Evolutionary conservation across 2,888 invertebrate genomes (phyloP), one percentile per base, ranked within the genome.

Genomic region (Eumerus sabulonum): DNA sequence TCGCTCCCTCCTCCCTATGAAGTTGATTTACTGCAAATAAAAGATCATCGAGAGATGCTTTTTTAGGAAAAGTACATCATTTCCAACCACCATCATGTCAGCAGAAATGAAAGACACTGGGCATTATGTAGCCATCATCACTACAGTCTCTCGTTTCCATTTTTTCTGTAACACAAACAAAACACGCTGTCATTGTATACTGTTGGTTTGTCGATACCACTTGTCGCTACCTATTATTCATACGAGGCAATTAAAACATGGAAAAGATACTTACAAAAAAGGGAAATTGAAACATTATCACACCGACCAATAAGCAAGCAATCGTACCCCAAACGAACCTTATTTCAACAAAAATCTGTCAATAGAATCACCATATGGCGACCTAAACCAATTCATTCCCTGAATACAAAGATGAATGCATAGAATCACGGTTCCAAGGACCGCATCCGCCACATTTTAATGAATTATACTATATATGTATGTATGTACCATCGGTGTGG

Each of bases 341-440:
- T 40, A n/a, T 27, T 27, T 27, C 7, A 18, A 48, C 40, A 62
- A 71, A 68, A 68, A 63, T 67, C 16, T 59, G 51, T 68, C 72
- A 68, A 57, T 57, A 16, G 1, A 1, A 35, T 48, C 57, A 72
- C 48, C 77, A 77, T 77, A 67, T 77, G 72, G 53, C 62, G 53
- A 27, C 56, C 53, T 18, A 36, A 54, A 71, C 56, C 74, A 76
- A 51, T 71, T 53, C 53, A 59, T 45, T 44, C 36, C 42, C 42
- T 51, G 19, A 40, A 51, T 44, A 54, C 48, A 40, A 60, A 66
- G 48, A 77, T 72, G 72, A 67, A 72, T 57, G 62, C 57, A 50
- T 50, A 11, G 47, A 62, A 47, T 62, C 11, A n/a, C 60, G 44
- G 14, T 51, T 74, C 45, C 67, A 74, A 74, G 76, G 76, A 62